Conservation (phyloP, 2,113 vertebrate genomes). For the Anhinga anhinga region DNA sequence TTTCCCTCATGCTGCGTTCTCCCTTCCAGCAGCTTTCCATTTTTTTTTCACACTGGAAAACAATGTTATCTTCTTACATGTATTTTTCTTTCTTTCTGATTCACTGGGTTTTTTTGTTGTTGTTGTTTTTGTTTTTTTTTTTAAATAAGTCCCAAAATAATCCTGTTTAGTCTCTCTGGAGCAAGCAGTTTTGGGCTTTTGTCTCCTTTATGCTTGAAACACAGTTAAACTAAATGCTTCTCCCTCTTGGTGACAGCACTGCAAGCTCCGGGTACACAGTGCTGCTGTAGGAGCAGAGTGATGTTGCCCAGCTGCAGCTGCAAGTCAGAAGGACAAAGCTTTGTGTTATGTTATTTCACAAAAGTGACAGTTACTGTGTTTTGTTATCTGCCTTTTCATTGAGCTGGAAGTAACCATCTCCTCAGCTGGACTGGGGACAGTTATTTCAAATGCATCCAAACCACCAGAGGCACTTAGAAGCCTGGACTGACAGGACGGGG, state of each 20-base stretch:
- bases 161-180: slow-evolving; percentile 1
- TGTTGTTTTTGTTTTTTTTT: neutral
- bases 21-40: neutral
- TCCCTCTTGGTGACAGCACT: slow-evolving; percentile 38
- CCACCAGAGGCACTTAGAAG: neutral
- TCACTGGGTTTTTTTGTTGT: neutral
- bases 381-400: slow-evolving; percentile 37
- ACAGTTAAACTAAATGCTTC: slow-evolving; percentile 10
- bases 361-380: slow-evolving; percentile 43
- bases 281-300: slow-evolving; percentile 31
- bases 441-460: neutral
- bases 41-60: neutral
- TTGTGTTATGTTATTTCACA: slow-evolving; percentile 43
- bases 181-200: slow-evolving; percentile 14
- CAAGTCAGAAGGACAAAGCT: slow-evolving; percentile 60
- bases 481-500: neutral
- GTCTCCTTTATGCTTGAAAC: slow-evolving; percentile 28
- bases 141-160: slow-evolving; percentile 9
- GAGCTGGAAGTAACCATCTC: slow-evolving; percentile 2
- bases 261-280: slow-evolving; percentile 17
- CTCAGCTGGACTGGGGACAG: neutral
- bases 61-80: neutral
- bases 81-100: slow-evolving; percentile 1
- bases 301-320: slow-evolving; percentile 67
- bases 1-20: neutral